Base-by-base conservation (phyloP, 2,888 invertebrate genomes). In the Napeogenes inachia region DNA sequence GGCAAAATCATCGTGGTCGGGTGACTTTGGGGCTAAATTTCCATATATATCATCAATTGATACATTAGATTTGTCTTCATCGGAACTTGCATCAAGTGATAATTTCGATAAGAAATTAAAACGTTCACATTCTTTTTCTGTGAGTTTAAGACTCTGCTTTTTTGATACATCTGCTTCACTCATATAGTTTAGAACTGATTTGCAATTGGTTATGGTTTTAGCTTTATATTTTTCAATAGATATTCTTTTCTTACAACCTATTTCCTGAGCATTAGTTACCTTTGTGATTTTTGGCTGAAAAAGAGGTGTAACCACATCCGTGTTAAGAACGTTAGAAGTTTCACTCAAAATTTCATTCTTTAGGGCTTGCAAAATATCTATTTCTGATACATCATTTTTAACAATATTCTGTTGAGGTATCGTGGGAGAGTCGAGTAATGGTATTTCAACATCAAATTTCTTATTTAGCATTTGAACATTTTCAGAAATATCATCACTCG, bases 201-300 rank as follows among this genome's bases (percentile, higher is more conserved):
- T 42, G 10, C 71, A 59, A 4, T 76, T 57, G 57, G 71, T 66
- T 33, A 66, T 70, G 4, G 80, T 65, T 68, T 88, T 91, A 64
- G 85, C 78, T 76, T 91, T 91, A 67, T 91, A 91, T 53, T 82
- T 90, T 74, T 91, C 91, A 54, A 91, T 84, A 6, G 91, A 89
- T 65, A 91, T 91, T 73, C 88, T 80, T 75, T 87, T 90, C 65
- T 87, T 89, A 6, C 79, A 76, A 35, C 79, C 71, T 57, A 82
- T 76, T 73, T 83, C 82, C 67, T 80, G 75, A 47, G 78, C 78
- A 60, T 77, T 84, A 13, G 80, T 76, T 8, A 89, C 85, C 78
- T 89, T 89, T 13, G 78, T 80, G 35, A 89, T 53, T 78, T 89
- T 89, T 4, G 90, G 89, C 69, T 86, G 84, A 63, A 90, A 75